Percentiles rank a stretch among this genome's conserved stretches.
Conservation (phyloP, 2,113 vertebrate species). For the Chunga burmeisteri region DNA sequence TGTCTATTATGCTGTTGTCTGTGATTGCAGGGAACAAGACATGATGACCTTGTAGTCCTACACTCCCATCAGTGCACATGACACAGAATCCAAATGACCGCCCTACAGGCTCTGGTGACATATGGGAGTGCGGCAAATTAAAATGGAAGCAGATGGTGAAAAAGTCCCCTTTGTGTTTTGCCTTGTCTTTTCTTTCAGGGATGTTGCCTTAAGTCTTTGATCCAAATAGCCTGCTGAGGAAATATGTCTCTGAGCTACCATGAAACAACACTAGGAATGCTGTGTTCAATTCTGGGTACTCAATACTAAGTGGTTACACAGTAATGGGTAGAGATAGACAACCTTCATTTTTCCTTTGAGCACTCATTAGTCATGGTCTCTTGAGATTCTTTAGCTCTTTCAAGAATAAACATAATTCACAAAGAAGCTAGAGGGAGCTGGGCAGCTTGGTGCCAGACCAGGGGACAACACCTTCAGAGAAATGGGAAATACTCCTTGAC, state of each 20-base stretch:
- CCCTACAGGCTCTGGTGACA: not conserved
- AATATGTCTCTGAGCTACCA: not conserved
- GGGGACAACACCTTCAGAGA: not conserved
- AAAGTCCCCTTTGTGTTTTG: constrained; percentile 6
- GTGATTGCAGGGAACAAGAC: not conserved
- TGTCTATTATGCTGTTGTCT: not conserved
- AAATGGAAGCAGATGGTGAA: constrained; percentile 25
- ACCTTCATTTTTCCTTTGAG: not conserved
- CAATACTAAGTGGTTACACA: not conserved
- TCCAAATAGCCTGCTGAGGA: constrained; percentile 29
- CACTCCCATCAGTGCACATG: not conserved
- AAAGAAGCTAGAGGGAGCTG: not conserved
- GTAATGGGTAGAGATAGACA: not conserved
- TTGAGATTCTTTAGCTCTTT: not conserved
- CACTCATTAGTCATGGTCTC: not conserved
- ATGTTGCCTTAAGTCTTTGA: constrained; percentile 45
- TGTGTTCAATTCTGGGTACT: not conserved
- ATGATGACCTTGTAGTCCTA: not conserved
- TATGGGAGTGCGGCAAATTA: not conserved
- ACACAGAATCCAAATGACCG: not conserved
- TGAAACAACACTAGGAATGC: not conserved
- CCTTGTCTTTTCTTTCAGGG: constrained; percentile 19
- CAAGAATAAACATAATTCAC: not conserved
- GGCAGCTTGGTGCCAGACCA: not conserved
- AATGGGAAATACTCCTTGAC: not conserved